phyloP scores from a whole-genome alignment of 2,113 vertebrate genomes.

The Dunckerocampus dactyliophorus region DNA sequence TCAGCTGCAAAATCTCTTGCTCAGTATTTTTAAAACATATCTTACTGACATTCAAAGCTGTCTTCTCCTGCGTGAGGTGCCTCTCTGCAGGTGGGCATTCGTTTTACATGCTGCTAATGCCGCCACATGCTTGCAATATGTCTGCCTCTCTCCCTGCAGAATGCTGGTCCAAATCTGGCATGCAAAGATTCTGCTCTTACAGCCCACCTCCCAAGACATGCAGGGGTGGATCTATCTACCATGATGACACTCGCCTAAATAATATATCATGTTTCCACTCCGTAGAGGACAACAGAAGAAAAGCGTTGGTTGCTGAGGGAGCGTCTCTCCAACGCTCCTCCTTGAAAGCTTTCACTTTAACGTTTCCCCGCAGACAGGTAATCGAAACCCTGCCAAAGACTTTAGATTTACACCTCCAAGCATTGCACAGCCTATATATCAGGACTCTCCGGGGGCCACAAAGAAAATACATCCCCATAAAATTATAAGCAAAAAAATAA shows the following conservation, averaged over 20 bases:
- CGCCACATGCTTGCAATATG: not conserved
- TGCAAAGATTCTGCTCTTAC: not conserved
- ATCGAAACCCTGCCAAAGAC: slow-evolving; percentile 24
- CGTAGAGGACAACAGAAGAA: not conserved
- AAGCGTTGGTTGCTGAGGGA: not conserved
- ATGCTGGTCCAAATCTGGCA: not conserved
- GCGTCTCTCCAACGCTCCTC: slow-evolving; percentile 5
- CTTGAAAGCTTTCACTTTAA: not conserved
- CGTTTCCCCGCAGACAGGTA: slow-evolving; percentile 19
- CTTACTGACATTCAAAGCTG: too few relatives aligned
- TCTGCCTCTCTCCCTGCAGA: slow-evolving; percentile 6
- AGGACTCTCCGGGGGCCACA: slow-evolving; percentile 7
- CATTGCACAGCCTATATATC: slow-evolving; percentile 12
- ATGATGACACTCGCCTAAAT: not conserved
- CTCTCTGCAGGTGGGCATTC: too few relatives aligned
- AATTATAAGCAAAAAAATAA: not conserved
- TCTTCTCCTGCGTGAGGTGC: too few relatives aligned
- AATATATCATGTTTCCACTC: slow-evolving; percentile 1
- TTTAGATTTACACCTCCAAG: slow-evolving; percentile 40
- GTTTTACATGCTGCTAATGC: slow-evolving; percentile 3
- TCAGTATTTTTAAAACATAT: too few relatives aligned
- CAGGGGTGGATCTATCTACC: not conserved
- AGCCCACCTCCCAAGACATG: slow-evolving; percentile 1
- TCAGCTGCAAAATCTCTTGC: not conserved
- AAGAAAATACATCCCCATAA: not conserved